Percentiles rank a stretch among this genome's conserved stretches.
Conservation (phyloP, 2,113 vertebrate species). For the Amblyopsis rosae region DNA sequence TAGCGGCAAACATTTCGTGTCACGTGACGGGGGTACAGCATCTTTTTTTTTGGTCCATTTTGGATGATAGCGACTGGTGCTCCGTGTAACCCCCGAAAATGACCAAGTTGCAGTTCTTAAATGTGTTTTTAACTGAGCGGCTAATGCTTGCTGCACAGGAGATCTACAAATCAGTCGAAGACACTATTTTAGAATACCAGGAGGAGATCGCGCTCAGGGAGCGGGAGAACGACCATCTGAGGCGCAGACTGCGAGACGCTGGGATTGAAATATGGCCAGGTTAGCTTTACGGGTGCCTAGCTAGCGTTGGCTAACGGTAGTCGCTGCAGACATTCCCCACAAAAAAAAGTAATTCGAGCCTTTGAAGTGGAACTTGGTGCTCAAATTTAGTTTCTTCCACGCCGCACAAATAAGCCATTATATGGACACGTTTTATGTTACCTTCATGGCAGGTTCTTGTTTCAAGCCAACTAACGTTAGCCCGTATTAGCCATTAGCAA, state of each 20-base stretch:
- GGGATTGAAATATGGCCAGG: conserved; percentile 77
- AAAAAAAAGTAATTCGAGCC: background rate
- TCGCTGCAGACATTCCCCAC: conserved; percentile 1
- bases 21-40: conserved; percentile 65
- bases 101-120: conserved; percentile 76
- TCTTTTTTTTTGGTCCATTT: conserved; percentile 66
- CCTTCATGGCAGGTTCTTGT: background rate
- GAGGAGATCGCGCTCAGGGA: conserved; percentile 77
- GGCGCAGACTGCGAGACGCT: conserved; percentile 73
- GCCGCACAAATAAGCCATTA: background rate
- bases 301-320: conserved; percentile 9
- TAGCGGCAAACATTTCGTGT: conserved; percentile 37
- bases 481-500: background rate
- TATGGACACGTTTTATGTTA: background rate
- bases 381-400: background rate
- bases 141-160: conserved; percentile 78
- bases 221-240: conserved; percentile 77
- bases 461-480: conserved; percentile 14
- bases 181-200: conserved; percentile 75
- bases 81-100: conserved; percentile 54
- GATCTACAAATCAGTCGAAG: conserved; percentile 78
- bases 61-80: conserved; percentile 41
- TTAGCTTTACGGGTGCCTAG: conserved; percentile 43
- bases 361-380: background rate
- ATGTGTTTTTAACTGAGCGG: conserved; percentile 75